Evolutionary conservation across 1,140 invertebrate genomes (phyloP), one percentile per base, ranked within the genome.

Genomic region (Elymnias hypermnestra): DNA sequence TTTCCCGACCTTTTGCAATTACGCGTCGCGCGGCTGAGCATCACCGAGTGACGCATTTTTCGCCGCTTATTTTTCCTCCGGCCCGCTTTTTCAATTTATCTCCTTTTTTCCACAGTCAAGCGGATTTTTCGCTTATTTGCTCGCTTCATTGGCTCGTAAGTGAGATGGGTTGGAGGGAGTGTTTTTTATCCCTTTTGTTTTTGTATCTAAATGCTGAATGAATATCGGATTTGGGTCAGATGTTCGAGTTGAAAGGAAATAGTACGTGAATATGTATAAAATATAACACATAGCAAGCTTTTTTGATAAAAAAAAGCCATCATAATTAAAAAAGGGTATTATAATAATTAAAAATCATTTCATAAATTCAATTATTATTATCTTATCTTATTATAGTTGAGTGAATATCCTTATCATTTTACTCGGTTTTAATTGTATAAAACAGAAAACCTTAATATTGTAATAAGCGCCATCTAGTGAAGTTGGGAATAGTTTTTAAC

Each of bases 121-220:
- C 67, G 72, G 77, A 83, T 83, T 83, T 82, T 81, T 81, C 77
- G 77, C 75, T 79, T 83, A 79, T 83, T 83, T 76, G 72, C 76
- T 69, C 74, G 77, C 79, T 78, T 83, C 79, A 82, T 83, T 83
- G 77, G 76, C 77, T 79, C 64, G 72, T 74, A 83, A 83, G 73
- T 74, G 79, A 79, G 72, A 78, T 72, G 74, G 74, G 72, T 73
- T 65, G 42, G 64, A 59, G 62, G 54, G 58, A 51, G 53, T 26
- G 37, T 39, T 72, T 78, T 63, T 72, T 21, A 21, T 60, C 54
- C 57, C 50, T 72, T 79, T 67, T 76, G 64, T 77, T 82, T 74
- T 72, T 48, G 31, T 38, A 45, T 44, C 57, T 50, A 63, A 70
- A 66, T 56, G 56, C 28, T 53, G 60, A 60, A 63, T 54, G 53